Evolutionary conservation across 2,888 invertebrate species (phyloP), one percentile per base, ranked within the genome.

Genomic region (Pandemis cinnamomeana): DNA sequence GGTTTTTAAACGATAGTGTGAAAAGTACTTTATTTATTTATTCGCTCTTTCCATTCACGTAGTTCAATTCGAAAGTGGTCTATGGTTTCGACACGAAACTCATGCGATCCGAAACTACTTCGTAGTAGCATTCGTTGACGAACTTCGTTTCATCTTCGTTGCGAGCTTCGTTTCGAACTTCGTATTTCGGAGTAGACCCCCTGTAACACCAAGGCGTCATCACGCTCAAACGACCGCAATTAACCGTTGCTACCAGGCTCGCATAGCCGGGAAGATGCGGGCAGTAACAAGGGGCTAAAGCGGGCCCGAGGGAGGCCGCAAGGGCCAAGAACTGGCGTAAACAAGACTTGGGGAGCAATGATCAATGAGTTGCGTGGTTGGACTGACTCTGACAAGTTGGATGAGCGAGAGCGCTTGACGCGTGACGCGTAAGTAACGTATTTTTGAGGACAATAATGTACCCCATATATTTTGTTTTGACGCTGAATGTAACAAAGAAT

Each of bases 211-310:
- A 67, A 77, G 77, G 79, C 77, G 82, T 80, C 80, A 81, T 78
- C 80, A 82, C 79, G 78, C 79, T 81, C 80, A 81, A 83, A 84
- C 80, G 82, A 81, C 81, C 80, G 81, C 83, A 84, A 84, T 84
- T 84, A 84, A 82, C 82, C 80, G 79, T 67, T 61, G 70, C 61
- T 71, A 74, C 74, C 66, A 74, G 74, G 74, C 70, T 66, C 70
- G 74, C 70, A 74, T 74, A 79, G 82, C 78, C 83, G 77, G 79
- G 81, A 72, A 79, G 81, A 80, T 81, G 78, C 80, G 82, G 81
- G 81, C 81, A 81, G 79, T 80, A 79, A 81, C 82, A 81, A 82
- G 80, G 80, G 80, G 81, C 83, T 80, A 81, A 82, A 82, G 80
- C 80, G 79, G 80, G 78, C 79, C 79, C 78, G 78, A 79, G 80